A percentile compares a stretch with the other conserved stretches of the same genome.
phyloP scores from a whole-genome alignment of 2,888 invertebrate species.

The Tridacna crocea region DNA sequence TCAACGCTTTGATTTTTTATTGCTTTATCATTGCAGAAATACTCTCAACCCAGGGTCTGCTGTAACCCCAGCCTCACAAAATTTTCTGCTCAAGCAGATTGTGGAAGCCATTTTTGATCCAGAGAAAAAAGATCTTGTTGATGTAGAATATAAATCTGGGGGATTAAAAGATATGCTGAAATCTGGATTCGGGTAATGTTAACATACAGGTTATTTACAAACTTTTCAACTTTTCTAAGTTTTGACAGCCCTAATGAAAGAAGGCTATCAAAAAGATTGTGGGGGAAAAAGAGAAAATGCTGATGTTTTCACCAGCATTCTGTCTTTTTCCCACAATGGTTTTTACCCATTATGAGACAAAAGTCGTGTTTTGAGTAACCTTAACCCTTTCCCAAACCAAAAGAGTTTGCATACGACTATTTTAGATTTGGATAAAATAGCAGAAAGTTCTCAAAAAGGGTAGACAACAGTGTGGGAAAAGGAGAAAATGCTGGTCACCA shows the following conservation, averaged over 20 bases:
- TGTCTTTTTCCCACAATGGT: conserved; percentile 3
- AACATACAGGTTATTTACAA: neutral
- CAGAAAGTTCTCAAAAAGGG: too few species aligned
- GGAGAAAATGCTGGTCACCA: too few species aligned
- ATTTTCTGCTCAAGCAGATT: conserved; percentile 87
- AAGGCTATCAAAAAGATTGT: neutral
- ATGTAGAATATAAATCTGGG: conserved; percentile 87
- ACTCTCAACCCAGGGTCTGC: conserved; percentile 77
- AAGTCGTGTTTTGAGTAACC: too few species aligned
- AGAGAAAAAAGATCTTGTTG: conserved; percentile 86
- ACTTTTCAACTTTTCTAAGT: neutral
- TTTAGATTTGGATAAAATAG: too few species aligned
- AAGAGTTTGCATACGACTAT: too few species aligned
- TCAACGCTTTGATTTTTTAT: too few species aligned
- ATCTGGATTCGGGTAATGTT: conserved; percentile 88
- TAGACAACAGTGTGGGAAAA: too few species aligned
- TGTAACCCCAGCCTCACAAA: conserved; percentile 80
- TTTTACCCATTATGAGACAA: neutral
- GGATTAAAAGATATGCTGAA: conserved; percentile 86
- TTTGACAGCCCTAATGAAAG: neutral
- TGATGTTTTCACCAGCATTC: neutral
- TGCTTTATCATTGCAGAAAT: conserved; percentile 48
- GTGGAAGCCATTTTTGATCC: conserved; percentile 87
- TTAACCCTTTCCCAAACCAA: too few species aligned
- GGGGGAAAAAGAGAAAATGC: conserved; percentile 7